These are phyloP conservation scores for Anastrepha ludens DNA, from an alignment of 1,140 invertebrate genomes.

Conservation along the genomic window DNA sequence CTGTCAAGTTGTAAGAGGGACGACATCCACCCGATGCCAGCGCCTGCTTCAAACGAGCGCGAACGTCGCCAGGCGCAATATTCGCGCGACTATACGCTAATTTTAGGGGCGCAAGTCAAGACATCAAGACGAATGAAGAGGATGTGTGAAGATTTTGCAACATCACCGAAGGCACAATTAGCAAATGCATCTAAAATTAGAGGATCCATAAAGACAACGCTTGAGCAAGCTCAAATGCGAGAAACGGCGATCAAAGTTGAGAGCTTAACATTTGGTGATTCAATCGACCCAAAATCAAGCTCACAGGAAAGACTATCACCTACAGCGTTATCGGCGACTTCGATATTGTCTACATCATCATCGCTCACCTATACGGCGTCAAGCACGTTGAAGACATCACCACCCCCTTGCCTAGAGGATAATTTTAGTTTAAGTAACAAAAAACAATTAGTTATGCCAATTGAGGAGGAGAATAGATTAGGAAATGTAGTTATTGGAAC, in stretches of 20 bases:
- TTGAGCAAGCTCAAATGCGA: background rate
- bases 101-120: conserved; percentile 37
- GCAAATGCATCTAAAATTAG: conserved; percentile 11
- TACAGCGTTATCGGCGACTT: background rate
- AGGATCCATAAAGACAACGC: background rate
- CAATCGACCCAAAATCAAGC: background rate
- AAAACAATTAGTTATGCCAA: conserved; percentile 71
- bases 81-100: conserved; percentile 8
- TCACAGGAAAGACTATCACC: conserved; percentile 1
- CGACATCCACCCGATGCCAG: background rate
- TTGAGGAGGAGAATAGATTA: conserved; percentile 59
- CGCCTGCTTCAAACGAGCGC: background rate
- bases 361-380: background rate
- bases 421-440: conserved; percentile 54
- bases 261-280: background rate
- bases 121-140: conserved; percentile 29
- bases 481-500: conserved; percentile 25
- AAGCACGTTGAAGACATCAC: background rate
- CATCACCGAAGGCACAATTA: background rate
- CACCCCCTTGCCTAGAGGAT: conserved; percentile 48
- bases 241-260: background rate
- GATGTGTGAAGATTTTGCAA: conserved; percentile 26
- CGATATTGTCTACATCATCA: background rate
- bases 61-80: conserved; percentile 31
- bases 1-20: background rate